Conservation (phyloP, 2,888 invertebrate genomes). For the Ametastegia equiseti region DNA sequence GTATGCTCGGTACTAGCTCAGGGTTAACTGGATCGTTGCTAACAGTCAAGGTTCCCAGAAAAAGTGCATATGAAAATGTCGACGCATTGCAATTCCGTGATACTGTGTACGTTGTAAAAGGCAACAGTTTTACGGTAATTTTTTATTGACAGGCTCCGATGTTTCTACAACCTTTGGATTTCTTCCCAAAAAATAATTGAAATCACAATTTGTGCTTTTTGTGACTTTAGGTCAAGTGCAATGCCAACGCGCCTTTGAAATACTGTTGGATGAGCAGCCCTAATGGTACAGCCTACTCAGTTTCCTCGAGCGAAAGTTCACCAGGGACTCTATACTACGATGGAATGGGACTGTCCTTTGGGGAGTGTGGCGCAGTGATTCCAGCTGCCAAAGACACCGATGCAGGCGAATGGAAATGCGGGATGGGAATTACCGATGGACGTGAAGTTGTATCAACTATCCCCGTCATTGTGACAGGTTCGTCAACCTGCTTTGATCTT, state of each 20-base stretch:
- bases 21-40: slow-evolving; percentile 39
- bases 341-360: slow-evolving; percentile 63
- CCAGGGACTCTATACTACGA: slow-evolving; percentile 56
- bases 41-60: slow-evolving; percentile 44
- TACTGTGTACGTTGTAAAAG: slow-evolving; percentile 61
- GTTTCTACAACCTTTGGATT: neutral
- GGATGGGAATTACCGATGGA: slow-evolving; percentile 62
- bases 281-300: slow-evolving; percentile 63
- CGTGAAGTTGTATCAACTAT: slow-evolving; percentile 60
- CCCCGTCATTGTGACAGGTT: slow-evolving; percentile 66
- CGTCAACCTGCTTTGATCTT: slow-evolving; percentile 31
- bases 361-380: slow-evolving; percentile 66
- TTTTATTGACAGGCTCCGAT: neutral
- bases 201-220: neutral
- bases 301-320: slow-evolving; percentile 51
- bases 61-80: neutral
- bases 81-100: neutral
- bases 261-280: slow-evolving; percentile 71
- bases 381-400: slow-evolving; percentile 59
- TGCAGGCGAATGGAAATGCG: slow-evolving; percentile 67
- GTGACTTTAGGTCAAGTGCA: slow-evolving; percentile 65
- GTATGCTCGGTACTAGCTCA: slow-evolving; percentile 55
- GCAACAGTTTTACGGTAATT: slow-evolving; percentile 63
- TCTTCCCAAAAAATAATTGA: slow-evolving; percentile 29
- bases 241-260: slow-evolving; percentile 57